Base-by-base conservation (phyloP, 2,888 invertebrate species). In the Polymixis lichenea region DNA sequence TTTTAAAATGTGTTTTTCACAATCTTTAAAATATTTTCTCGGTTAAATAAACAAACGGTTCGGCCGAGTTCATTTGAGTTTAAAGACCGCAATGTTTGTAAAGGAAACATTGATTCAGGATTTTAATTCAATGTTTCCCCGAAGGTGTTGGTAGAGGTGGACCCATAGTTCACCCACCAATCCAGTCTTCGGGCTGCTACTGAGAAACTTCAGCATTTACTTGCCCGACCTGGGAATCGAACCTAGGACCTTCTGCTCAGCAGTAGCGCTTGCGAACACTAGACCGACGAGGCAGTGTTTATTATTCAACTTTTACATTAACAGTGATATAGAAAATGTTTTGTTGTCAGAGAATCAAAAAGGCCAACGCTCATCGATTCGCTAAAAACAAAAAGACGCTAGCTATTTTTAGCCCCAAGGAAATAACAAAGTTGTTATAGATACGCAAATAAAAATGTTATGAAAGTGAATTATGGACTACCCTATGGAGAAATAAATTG, bases 61-160 rank as follows among this genome's bases (percentile, higher is more conserved):
- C 28, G 8, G 32, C 25, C 7, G 60, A 43, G 28, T 60, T 65
- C 28, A 53, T n/a, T 15, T 60, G 65, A 65, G 77, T 65, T 82
- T 53, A 56, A 80, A 62, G 25, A 76, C 60, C 69, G 43, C 53
- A 65, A 46, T 58, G 28, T 66, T 74, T 55, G 32, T 3, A 15
- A 60, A 62, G 43, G 15, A 56, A 73, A 43, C 38, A 19, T 78
- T 61, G 6, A 43, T 67, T 49, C 22, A 5, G 3, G 8, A 4
- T 22, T 64, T 38, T 32, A 49, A 38, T 28, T 64, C 0, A 1
- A 15, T 51, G 13, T 46, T 46, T 46, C 43, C 43, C 43, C 2
- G 11, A 46, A 46, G 43, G 2, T 11, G 11, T 46, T 1, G 43
- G 43, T 13, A 46, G 43, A 46, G 11, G 43, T 46, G 11, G 8